A percentile compares a stretch with the other conserved stretches of the same genome.
Conservation (phyloP, 2,888 invertebrate species). For the Mesopsocus fuscifrons region DNA sequence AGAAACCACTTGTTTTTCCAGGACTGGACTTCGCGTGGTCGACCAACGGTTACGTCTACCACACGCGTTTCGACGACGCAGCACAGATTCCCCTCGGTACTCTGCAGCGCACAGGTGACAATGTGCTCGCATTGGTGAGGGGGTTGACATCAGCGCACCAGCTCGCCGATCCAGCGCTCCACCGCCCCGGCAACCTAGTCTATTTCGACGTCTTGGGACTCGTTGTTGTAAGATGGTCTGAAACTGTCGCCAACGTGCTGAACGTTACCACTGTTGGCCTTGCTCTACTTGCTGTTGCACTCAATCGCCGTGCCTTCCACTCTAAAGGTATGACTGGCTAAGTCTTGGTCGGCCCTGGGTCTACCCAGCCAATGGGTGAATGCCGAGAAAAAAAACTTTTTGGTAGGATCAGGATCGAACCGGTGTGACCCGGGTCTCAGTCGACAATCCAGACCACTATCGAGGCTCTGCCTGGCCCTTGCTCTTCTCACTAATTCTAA, state of each 20-base stretch:
- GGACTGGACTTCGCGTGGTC: slow-evolving; percentile 87
- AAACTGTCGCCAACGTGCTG: slow-evolving; percentile 31
- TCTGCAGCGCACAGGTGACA: slow-evolving; percentile 79
- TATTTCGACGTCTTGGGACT: slow-evolving; percentile 36
- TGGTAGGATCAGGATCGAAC: no score
- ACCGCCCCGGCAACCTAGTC: slow-evolving; percentile 27
- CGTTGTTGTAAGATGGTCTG: slow-evolving; percentile 51
- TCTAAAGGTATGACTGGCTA: neutral
- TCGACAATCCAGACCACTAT: no score
- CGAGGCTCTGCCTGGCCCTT: no score
- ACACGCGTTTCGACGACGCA: slow-evolving; percentile 60
- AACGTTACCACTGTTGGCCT: slow-evolving; percentile 31
- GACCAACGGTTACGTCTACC: slow-evolving; percentile 71
- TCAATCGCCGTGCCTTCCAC: neutral
- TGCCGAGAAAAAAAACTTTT: no score
- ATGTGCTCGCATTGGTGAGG: slow-evolving; percentile 56
- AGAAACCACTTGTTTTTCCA: slow-evolving; percentile 28
- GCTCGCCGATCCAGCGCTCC: slow-evolving; percentile 23
- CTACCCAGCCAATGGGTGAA: no score
- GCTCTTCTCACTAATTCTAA: no score
- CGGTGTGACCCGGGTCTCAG: no score
- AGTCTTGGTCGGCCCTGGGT: no score
- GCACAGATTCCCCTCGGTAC: slow-evolving; percentile 59
- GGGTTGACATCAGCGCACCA: slow-evolving; percentile 31
- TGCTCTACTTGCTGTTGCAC: slow-evolving; percentile 27